phyloP scores from a whole-genome alignment of 53 echinoderm and acorn worm species.

The Mesocentrotus franciscanus region DNA sequence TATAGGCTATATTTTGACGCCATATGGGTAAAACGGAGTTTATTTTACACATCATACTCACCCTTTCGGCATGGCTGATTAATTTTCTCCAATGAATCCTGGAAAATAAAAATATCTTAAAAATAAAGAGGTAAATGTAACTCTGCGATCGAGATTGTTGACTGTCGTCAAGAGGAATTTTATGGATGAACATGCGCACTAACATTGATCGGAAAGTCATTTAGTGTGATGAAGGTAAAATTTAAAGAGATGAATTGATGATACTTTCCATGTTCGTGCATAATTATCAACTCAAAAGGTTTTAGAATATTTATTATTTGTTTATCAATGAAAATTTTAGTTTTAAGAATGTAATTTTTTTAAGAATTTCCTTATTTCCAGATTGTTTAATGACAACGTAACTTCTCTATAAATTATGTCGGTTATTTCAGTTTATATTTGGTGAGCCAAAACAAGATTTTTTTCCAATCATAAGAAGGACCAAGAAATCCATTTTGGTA shows the following conservation, averaged over 20 bases:
- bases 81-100: background rate
- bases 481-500: background rate
- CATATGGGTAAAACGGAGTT: background rate
- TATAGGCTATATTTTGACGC: background rate
- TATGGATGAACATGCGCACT: background rate
- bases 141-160: conserved; percentile 4
- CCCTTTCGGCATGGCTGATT: conserved; percentile 6
- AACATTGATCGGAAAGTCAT: background rate
- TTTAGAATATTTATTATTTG: background rate
- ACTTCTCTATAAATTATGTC: background rate
- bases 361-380: background rate
- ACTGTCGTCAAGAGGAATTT: conserved; percentile 61
- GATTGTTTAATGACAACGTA: background rate
- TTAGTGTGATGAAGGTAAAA: background rate
- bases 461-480: background rate
- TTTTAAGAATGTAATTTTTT: background rate
- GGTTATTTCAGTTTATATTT: background rate
- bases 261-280: background rate
- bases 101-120: background rate
- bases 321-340: background rate
- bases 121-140: background rate
- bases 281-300: too few species aligned
- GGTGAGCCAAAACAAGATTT: background rate
- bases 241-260: background rate
- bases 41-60: background rate